Evolutionary conservation across 2,888 invertebrate genomes (phyloP), one percentile per base, ranked within the genome.

Genomic region (Fissipunctia ypsillon): DNA sequence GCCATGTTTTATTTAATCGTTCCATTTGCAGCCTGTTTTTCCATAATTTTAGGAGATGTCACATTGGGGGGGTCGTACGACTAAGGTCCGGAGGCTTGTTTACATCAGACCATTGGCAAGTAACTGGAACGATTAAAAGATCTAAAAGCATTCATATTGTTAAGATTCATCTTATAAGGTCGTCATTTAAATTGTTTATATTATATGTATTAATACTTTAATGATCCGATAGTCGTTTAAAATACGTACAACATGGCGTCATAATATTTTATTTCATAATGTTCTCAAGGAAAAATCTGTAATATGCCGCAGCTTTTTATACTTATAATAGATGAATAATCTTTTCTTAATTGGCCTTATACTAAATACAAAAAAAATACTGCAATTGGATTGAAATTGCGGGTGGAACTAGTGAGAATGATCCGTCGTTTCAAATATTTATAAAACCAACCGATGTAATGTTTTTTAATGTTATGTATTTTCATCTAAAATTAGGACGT

Each of bases 201-300:
- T 50, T 16, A n/a, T n/a, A n/a, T n/a, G n/a, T n/a, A n/a, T 38
- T 38, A 48, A 22, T 19, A 35, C 14, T 45, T 31, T 45, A 72
- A 60, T 19, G 5, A 80, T 48, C 35, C 74, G 31, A 64, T 64
- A 52, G 73, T 76, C 38, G 64, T 73, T 65, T 35, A 48, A 70
- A 50, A 48, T 38, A 60, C 59, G 57, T 60, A 38, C n/a, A 64
- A 45, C 22, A 41, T 60, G 61, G 41, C 52, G 59, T 79, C 80
- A 72, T 63, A 19, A 52, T 64, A 43, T 76, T 31, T 57, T 31
- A 63, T 78, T 76, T 64, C 52, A 28, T 80, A 54, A 73, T 45
- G 31, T 52, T 65, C n/a, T 60, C 22, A 72, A 73, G 63, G 80
- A 59, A 73, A 73, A 64, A 52, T 71, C 45, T n/a, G 22, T 52